Percentiles rank a stretch among this genome's conserved stretches.
These are phyloP conservation scores for Loripinus fragilis DNA, from an alignment of 2,888 invertebrate species.

Conservation along the genomic window DNA sequence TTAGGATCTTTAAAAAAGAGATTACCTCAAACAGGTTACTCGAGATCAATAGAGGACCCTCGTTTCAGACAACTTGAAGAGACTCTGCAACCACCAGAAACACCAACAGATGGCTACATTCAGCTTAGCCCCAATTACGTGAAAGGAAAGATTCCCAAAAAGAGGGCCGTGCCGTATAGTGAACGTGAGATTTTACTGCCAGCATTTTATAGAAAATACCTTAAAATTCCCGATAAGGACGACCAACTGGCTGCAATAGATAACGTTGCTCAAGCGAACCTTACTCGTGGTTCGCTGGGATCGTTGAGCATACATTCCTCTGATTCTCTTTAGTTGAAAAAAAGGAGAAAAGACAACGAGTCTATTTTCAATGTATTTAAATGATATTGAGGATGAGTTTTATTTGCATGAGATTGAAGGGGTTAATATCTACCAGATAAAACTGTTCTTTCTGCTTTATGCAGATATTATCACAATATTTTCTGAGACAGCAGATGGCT, in stretches of 20 bases:
- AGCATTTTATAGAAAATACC: constrained; percentile 22
- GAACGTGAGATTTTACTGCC: constrained; percentile 27
- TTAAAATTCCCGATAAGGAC: neutral
- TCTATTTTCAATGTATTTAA: no score
- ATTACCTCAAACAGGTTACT: constrained; percentile 17
- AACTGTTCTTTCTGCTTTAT: no score
- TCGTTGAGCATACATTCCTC: no score
- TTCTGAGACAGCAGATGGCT: no score
- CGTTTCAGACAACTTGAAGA: constrained; percentile 66
- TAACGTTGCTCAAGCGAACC: no score
- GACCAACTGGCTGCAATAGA: neutral
- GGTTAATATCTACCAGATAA: no score
- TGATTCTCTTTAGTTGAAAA: no score
- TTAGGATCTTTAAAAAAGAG: neutral
- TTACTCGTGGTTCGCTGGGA: no score
- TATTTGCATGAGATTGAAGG: no score
- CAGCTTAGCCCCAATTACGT: constrained; percentile 71
- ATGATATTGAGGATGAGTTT: no score
- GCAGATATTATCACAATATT: no score
- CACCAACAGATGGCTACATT: constrained; percentile 68
- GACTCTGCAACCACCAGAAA: constrained; percentile 56
- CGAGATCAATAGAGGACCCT: constrained; percentile 64
- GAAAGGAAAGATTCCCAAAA: neutral
- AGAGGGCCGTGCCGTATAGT: neutral
- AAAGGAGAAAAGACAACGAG: no score